Conservation (phyloP, 2,113 vertebrate species). For the Neomonachus schauinslandi region DNA sequence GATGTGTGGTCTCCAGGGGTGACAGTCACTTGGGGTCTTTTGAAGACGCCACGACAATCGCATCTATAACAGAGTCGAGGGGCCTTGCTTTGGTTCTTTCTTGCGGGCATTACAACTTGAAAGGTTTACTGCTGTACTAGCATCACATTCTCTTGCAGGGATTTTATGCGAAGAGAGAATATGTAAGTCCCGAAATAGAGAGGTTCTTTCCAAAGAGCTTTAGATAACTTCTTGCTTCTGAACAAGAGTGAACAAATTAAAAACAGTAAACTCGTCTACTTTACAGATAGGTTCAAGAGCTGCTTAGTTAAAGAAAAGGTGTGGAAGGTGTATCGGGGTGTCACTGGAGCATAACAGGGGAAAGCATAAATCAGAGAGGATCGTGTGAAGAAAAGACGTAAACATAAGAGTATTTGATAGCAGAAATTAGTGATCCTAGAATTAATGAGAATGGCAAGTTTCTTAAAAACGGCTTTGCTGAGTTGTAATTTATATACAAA, state of each 20-base stretch:
- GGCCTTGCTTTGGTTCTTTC: background rate
- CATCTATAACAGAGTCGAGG: too few species aligned
- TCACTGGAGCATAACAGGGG: background rate
- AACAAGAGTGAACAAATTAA: background rate
- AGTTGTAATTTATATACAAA: background rate
- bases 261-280: background rate
- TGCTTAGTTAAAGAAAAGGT: background rate
- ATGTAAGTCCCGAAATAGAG: background rate
- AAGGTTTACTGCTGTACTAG: background rate
- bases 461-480: background rate
- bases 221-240: background rate
- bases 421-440: background rate
- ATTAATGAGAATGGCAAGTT: background rate
- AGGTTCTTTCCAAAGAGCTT: background rate
- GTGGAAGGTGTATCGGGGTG: background rate
- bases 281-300: background rate
- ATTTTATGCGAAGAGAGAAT: background rate
- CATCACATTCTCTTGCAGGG: background rate
- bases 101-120: background rate
- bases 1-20: background rate
- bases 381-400: background rate
- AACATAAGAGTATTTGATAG: background rate
- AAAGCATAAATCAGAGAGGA: background rate
- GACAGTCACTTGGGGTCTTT: too few species aligned
- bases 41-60: background rate